These are phyloP conservation scores for Sterrhoptilus dennistouni DNA, from an alignment of 2,113 vertebrate species.

Conservation along the genomic window DNA sequence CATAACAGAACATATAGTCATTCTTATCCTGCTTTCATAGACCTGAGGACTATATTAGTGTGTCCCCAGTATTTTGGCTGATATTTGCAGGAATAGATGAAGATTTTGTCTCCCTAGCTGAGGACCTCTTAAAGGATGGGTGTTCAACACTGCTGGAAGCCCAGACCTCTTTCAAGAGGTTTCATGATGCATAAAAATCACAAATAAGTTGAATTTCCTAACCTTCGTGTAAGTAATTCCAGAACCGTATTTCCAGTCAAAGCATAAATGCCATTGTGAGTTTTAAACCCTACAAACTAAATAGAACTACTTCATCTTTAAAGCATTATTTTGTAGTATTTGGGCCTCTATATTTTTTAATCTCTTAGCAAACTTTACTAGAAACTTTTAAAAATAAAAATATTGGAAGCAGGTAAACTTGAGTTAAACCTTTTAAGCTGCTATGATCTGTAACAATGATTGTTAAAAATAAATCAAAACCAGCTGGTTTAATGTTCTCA, in stretches of 20 bases:
- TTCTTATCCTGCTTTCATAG: neutral
- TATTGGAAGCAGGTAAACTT: slow-evolving; percentile 10
- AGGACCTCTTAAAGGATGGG: neutral
- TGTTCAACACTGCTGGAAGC: neutral
- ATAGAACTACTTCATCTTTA: neutral
- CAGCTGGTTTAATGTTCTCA: neutral
- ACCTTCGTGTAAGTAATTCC: neutral
- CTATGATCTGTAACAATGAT: neutral
- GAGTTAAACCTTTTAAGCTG: slow-evolving; percentile 32
- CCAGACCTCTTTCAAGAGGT: neutral
- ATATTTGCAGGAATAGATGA: neutral
- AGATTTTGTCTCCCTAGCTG: neutral
- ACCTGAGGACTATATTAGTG: neutral
- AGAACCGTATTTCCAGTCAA: neutral
- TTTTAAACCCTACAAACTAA: neutral
- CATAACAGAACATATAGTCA: neutral
- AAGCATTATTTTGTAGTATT: neutral
- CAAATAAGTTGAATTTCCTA: neutral
- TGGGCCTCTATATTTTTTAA: neutral
- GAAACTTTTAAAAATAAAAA: neutral
- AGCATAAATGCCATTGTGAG: neutral
- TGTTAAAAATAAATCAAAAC: neutral
- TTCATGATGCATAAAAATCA: neutral
- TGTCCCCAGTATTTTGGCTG: neutral
- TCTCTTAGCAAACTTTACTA: neutral